Base-by-base conservation (phyloP, 2,888 invertebrate genomes). In the Drosophila barbarae region DNA sequence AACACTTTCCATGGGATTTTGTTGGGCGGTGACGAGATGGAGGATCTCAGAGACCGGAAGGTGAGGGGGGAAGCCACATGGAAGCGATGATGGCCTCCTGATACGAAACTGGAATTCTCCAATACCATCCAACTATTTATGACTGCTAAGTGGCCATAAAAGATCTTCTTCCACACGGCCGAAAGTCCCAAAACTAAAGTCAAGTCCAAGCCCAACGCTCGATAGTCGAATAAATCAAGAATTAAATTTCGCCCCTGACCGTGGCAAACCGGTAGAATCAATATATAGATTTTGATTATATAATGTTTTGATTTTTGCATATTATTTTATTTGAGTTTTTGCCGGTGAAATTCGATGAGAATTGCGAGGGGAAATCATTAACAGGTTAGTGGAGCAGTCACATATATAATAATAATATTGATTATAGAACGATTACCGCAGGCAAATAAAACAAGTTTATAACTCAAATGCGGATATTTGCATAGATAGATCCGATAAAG, bases 111-210 rank as follows among this genome's bases (percentile, higher is more conserved):
- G 44, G 70, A 46, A 54, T 44, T 53, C 38, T 54, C 35, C 38
- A 34, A 47, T 50, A 30, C 42, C 54, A 61, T 53, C 50, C 69
- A 39, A 63, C 50, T 68, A 61, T 68, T 68, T 68, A 61, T 54
- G 39, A 38, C 39, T 61, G 70, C 39, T 68, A 54, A 69, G 15
- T 69, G 70, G 63, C 35, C 53, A 61, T 61, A 69, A 69, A 69
- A 68, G 52, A 66, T 23, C 67, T 65, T 55, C 55, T 46, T 47
- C 46, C 2, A 5, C 8, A 21, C 10, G 35, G 56, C 36, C 41
- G 32, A 67, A 49, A 65, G 49, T 65, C 21, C 46, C 32, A 13
- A 42, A 50, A 35, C 13, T 23, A 39, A 57, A 23, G 32, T 26
- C 61, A 63, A 63, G 50, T 26, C 32, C 64, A 63, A 63, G 66